phyloP scores from a whole-genome alignment of 2,888 invertebrate genomes.

The Stenodera caucasica region DNA sequence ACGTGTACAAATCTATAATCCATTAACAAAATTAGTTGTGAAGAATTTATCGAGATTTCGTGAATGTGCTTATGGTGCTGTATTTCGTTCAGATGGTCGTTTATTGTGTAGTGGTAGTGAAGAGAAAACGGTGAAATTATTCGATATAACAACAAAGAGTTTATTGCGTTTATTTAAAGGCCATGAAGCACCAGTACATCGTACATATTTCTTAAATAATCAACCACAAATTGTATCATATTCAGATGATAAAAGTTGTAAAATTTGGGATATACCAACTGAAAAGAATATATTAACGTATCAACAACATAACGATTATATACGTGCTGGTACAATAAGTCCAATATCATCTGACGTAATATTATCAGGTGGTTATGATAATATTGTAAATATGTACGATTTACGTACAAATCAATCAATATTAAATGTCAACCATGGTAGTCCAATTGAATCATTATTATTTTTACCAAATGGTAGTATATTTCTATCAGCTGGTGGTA shows the following conservation, averaged over 20 bases:
- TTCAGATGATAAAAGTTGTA: conserved; percentile 86
- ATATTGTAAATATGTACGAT: conserved; percentile 86
- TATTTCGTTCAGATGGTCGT: conserved; percentile 78
- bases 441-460: conserved; percentile 85
- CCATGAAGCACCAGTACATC: conserved; percentile 77
- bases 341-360: conserved; percentile 75
- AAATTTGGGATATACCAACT: conserved; percentile 89
- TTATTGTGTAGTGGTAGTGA: conserved; percentile 89
- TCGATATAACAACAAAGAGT: conserved; percentile 83
- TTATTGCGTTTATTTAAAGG: conserved; percentile 81
- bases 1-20: conserved; percentile 83
- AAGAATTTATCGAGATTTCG: conserved; percentile 83
- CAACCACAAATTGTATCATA: conserved; percentile 81
- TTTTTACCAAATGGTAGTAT: conserved; percentile 89
- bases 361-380: conserved; percentile 88
- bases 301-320: conserved; percentile 75
- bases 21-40: conserved; percentile 78
- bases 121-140: conserved; percentile 82
- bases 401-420: conserved; percentile 71
- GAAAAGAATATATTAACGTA: conserved; percentile 72
- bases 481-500: conserved; percentile 89
- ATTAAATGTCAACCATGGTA: conserved; percentile 79
- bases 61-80: conserved; percentile 82
- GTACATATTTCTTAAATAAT: conserved; percentile 79
- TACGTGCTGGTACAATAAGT: conserved; percentile 81